Evolutionary conservation across 2,797 vertebrate genomes (phyloP), one percentile per base, ranked within the genome.

Genomic region (Chrysolophus pictus): DNA sequence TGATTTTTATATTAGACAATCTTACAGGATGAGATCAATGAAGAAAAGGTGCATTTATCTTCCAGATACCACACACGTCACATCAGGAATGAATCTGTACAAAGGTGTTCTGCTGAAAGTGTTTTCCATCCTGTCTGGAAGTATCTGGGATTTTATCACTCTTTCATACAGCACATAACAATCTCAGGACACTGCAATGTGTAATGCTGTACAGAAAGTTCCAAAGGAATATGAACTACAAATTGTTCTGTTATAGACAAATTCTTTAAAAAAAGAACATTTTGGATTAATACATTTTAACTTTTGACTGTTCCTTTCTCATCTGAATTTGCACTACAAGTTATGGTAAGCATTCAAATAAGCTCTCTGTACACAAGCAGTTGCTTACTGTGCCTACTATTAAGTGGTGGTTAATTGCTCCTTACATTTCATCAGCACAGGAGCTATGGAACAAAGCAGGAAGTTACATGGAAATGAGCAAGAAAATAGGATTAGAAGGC

Each of bases 401-500:
- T n/a, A 65, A 87, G 55, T 8, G 15, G 24, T 12, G 8, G 33
- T 80, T 87, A 72, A 84, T 56, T 31, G 22, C 51, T 85, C 69
- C 78, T 78, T 84, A 44, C 46, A 31, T 70, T 90, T 86, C 77
- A 71, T 53, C 33, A 58, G 35, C 49, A 28, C 3, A 33, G 26
- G 88, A 84, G 79, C 83, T 74, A 65, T 2, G 29, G 71, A 78
- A 58, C 12, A 84, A 75, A 80, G 74, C 17, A 79, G 53, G 71
- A 92, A 87, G 73, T 53, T 69, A 49, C 13, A 91, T 37, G 73
- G 89, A 90, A 90, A 37, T 17, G 44, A 91, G 55, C 41, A 88
- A 83, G 87, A 92, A 95, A 94, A 88, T 21, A 69, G 68, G 85
- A 94, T 91, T 92, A 94, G 80, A 79, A 91, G 60, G 68, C 64